Conservation (phyloP, 2,113 vertebrate genomes). For the Apteryx mantelli region DNA sequence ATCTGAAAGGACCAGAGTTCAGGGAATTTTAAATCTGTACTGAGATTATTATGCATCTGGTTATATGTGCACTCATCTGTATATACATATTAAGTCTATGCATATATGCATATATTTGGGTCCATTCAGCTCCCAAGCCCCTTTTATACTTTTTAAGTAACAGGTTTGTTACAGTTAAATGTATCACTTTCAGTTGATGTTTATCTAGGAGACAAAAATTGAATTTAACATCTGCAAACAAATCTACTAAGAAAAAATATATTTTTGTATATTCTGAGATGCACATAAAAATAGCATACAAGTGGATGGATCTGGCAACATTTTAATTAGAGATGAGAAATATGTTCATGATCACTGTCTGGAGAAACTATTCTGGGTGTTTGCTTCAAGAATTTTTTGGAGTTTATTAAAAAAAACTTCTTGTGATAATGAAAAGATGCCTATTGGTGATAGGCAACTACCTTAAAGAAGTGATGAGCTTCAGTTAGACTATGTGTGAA, state of each 20-base stretch:
- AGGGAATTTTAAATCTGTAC: background rate
- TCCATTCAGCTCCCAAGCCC: background rate
- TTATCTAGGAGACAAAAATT: background rate
- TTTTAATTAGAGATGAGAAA: background rate
- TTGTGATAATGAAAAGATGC: background rate
- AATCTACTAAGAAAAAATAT: background rate
- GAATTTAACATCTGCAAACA: background rate
- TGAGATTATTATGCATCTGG: background rate
- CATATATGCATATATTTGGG: background rate
- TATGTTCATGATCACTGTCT: background rate
- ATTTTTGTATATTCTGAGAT: background rate
- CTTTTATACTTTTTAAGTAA: background rate
- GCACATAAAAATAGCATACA: background rate
- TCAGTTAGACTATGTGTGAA: background rate
- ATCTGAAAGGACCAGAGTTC: background rate
- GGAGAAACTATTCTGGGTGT: background rate
- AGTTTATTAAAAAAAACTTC: background rate
- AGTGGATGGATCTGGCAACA: background rate
- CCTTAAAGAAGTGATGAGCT: background rate
- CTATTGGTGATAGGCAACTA: background rate
- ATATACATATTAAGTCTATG: background rate
- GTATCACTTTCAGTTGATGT: background rate
- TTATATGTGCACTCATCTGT: background rate
- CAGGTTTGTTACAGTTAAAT: background rate
- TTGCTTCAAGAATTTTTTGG: background rate